Evolutionary conservation across 2,888 invertebrate species (phyloP).

Genomic region (Chrysolina americana): DNA sequence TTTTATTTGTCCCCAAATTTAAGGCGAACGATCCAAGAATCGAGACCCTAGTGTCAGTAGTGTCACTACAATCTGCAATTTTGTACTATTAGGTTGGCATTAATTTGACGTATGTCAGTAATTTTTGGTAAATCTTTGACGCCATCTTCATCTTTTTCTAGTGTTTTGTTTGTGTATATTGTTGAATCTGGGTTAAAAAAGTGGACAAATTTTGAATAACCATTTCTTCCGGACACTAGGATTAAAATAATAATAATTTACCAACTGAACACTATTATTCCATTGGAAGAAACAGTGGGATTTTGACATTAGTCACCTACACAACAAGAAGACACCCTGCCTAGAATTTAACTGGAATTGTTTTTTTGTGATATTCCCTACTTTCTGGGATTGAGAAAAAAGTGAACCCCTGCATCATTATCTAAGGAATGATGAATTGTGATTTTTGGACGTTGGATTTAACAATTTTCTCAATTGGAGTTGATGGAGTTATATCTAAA

Average conservation of each 20-base stretch:
- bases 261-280: not conserved
- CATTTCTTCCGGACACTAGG: not conserved
- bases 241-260: conserved; percentile 6
- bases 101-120: conserved; percentile 38
- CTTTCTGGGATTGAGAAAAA: conserved; percentile 7
- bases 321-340: conserved; percentile 33
- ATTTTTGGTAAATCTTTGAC: conserved; percentile 47
- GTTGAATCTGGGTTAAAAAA: conserved; percentile 40
- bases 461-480: not conserved
- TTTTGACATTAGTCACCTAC: conserved; percentile 29
- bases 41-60: too few relatives aligned
- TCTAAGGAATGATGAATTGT: conserved; percentile 42
- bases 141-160: conserved; percentile 63
- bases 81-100: conserved; percentile 24
- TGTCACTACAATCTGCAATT: not conserved
- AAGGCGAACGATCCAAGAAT: too few relatives aligned
- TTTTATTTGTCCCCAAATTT: too few relatives aligned
- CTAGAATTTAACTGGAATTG: conserved; percentile 27
- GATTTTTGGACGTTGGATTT: conserved; percentile 44
- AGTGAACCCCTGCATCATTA: conserved; percentile 22
- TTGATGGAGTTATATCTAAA: not conserved
- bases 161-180: conserved; percentile 59
- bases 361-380: conserved; percentile 28
- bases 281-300: conserved; percentile 16
- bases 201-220: conserved; percentile 17